Conservation (phyloP, 1,140 invertebrate genomes). For the Ips nitidus region DNA sequence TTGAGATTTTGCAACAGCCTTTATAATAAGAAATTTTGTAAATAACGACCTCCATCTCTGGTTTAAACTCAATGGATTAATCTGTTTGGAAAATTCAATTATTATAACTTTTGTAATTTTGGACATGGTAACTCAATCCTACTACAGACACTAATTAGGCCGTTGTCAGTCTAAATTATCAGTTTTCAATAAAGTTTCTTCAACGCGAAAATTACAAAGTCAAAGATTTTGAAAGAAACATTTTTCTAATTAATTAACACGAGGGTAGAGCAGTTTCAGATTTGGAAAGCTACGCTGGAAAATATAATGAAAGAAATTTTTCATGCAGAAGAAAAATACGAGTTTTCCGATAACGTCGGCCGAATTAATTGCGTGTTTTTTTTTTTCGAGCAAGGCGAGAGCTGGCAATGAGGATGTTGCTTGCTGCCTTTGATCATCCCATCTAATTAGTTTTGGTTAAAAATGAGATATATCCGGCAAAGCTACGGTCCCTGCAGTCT, state of each 20-base stretch:
- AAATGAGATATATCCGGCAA: background rate
- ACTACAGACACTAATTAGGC: too few species aligned
- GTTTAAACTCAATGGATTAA: too few species aligned
- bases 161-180: too few species aligned
- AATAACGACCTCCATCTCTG: too few species aligned
- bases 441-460: constrained; percentile 18
- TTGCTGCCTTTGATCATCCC: constrained; percentile 1
- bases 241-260: constrained; percentile 24
- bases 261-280: constrained; percentile 5
- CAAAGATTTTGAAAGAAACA: constrained; percentile 1
- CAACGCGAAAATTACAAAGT: too few species aligned
- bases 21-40: too few species aligned
- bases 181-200: too few species aligned
- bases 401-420: constrained; percentile 9
- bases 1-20: too few species aligned
- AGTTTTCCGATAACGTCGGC: constrained; percentile 27
- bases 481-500: background rate
- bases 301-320: constrained; percentile 36
- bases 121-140: too few species aligned
- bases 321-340: constrained; percentile 35
- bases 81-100: too few species aligned
- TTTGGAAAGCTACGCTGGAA: constrained; percentile 10
- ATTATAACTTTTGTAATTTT: too few species aligned
- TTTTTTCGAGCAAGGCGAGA: background rate
- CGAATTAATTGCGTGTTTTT: constrained; percentile 30